Base-by-base conservation (phyloP, 2,113 vertebrate species). In the Catharus fuscescens region DNA sequence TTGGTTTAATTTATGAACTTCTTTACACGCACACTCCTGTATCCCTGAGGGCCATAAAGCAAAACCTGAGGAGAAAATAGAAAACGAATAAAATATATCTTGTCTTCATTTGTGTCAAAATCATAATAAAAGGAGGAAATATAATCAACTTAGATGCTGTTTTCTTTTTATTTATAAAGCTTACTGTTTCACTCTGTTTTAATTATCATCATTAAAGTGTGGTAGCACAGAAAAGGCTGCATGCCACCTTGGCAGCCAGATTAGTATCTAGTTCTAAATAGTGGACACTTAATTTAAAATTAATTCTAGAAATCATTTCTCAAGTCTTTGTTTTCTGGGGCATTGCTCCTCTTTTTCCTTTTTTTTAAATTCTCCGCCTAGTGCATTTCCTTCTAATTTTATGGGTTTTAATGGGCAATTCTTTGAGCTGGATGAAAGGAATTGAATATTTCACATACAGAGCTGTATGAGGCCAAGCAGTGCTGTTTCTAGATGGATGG, bases 81-180 rank as follows among this genome's bases (percentile, higher is more conserved):
- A 92, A 97, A 95, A 78, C 29, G 18, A 88, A 78, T 67, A 56
- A 83, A 95, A 97, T 96, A 93, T 56, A 89, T 98, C 85, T 97
- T 95, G 67, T 50, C 84, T 97, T 95, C 88, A 96, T 97, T 97
- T 97, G 82, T 91, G 96, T 97, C 96, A 97, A 96, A 97, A 96
- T 78, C 88, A 80, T 90, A 97, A 83, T 97, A 95, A 97, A 97
- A 88, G 52, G 54, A 89, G 92, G 74, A 97, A 96, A 97, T 96
- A 96, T 81, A 97, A 95, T 95, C 62, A 57, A 38, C 69, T 77
- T 79, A 93, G 84, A 69, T 80, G 64, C 48, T 90, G 56, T 47
- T 97, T 96, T 61, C 25, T 34, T 84, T 96, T 97, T 97, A 95
- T 97, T 98, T 97, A 96, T 96, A 97, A 95, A 97, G 71, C 62